Base-by-base conservation (phyloP, 2,888 invertebrate genomes). In the Tineola bisselliella region DNA sequence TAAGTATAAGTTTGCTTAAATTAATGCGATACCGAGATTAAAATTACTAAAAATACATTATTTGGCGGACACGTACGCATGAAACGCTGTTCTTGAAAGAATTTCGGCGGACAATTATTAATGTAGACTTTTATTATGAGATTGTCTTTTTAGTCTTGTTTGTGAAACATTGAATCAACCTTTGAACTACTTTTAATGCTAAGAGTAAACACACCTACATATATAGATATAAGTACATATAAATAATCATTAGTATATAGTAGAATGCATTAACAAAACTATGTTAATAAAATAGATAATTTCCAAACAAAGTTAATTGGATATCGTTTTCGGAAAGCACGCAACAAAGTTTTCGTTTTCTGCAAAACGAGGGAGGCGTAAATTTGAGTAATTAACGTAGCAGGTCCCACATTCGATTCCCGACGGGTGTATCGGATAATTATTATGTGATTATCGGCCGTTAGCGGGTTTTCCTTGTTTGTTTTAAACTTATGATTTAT, bases 401-500 rank as follows among this genome's bases (percentile, higher is more conserved):
- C 2, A 54, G 64, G 63, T 61, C 68, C 56, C 69, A 63, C 66
- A 70, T 70, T 75, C 70, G 71, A 75, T 73, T 67, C 70, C 68
- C 71, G 13, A 31, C 68, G 73, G 71, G 69, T 70, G 68, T 76
- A 77, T 76, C 70, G 75, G 69, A 71, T 78, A 74, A 81, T 84
- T 80, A 83, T 80, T 77, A 76, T 72, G 78, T 76, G 81, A 84
- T 83, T 81, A 83, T 79, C 79, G 77, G 75, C 72, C 67, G 66
- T 64, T 67, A 63, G 65, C 65, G 73, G 70, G 73, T 72, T 76
- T 77, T 74, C 77, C 76, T 73, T 75, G 77, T 76, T 75, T 72
- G 75, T 70, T 71, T 65, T 69, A 73, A 83, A 84, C 70, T 82
- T 82, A 73, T 84, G 82, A 84, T 84, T 84, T 84, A 84, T 81